Percentiles rank a stretch among this genome's conserved stretches.
phyloP scores from a whole-genome alignment of 2,113 vertebrate genomes.

The Colinus virginianus region DNA sequence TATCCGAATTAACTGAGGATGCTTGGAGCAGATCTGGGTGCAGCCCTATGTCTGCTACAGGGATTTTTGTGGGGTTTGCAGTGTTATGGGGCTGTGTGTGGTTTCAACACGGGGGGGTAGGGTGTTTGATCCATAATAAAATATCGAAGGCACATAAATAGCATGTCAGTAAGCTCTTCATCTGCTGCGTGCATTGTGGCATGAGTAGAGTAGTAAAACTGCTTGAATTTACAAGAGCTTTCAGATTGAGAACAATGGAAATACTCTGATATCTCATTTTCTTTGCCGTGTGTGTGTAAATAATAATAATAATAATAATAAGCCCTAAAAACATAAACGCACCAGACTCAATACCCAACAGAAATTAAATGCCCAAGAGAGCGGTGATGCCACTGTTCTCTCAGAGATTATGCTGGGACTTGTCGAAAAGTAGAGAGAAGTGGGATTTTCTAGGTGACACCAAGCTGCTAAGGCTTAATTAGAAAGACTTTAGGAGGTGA shows the following conservation, averaged over 20 bases:
- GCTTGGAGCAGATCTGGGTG: neutral
- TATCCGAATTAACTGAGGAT: neutral
- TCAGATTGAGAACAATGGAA: neutral
- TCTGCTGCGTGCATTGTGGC: neutral
- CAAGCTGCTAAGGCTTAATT: neutral
- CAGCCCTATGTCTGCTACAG: neutral
- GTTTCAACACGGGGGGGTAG: neutral
- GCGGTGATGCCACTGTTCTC: neutral
- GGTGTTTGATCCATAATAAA: neutral
- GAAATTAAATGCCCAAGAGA: neutral
- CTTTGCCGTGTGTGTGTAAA: neutral
- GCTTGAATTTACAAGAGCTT: neutral
- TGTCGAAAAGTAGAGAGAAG: rapidly evolving
- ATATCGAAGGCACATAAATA: neutral
- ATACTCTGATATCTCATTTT: neutral
- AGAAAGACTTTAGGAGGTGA: neutral
- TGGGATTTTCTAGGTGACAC: neutral
- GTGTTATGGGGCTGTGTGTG: neutral
- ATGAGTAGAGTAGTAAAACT: neutral
- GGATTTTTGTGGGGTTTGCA: neutral
- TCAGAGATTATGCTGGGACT: neutral
- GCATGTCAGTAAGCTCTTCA: neutral
- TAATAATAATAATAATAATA: neutral
- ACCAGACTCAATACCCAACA: rapidly evolving
- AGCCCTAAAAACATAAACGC: neutral